A percentile compares a stretch with the other conserved stretches of the same genome.
phyloP scores from a whole-genome alignment of 2,797 vertebrate species.

The Pagetopsis macropterus region DNA sequence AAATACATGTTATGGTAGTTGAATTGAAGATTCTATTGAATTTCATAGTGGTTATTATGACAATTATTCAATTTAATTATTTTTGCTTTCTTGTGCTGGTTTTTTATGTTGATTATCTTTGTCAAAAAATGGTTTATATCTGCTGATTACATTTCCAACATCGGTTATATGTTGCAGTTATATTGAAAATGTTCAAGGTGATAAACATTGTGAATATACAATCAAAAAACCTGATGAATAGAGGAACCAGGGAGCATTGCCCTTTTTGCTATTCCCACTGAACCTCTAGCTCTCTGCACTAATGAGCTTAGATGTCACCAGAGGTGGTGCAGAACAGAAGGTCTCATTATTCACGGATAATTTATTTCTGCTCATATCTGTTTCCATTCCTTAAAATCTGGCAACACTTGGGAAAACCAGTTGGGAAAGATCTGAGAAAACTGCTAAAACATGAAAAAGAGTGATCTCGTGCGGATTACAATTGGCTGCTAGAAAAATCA shows the following conservation, averaged over 20 bases:
- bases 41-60: not conserved
- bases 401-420: constrained; percentile 27
- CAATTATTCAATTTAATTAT: not conserved
- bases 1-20: not conserved
- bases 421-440: constrained; percentile 24
- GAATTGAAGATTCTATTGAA: not conserved
- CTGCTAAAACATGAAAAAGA: constrained; percentile 27
- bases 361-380: constrained; percentile 33
- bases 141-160: not conserved
- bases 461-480: constrained; percentile 22
- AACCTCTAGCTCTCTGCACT: constrained; percentile 12
- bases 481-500: constrained; percentile 14
- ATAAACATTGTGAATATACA: not conserved
- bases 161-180: not conserved
- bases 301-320: constrained; percentile 27
- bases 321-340: constrained; percentile 41
- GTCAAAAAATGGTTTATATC: not conserved
- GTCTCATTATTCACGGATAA: constrained; percentile 34
- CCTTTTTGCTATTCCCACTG: not conserved
- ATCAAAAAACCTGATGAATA: not conserved
- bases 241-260: not conserved
- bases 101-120: not conserved
- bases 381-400: constrained; percentile 29
- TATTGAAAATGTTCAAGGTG: not conserved
- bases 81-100: not conserved